A percentile compares a stretch with the other conserved stretches of the same genome.
phyloP scores from a whole-genome alignment of 2,113 vertebrate species.

The Aegypius monachus region DNA sequence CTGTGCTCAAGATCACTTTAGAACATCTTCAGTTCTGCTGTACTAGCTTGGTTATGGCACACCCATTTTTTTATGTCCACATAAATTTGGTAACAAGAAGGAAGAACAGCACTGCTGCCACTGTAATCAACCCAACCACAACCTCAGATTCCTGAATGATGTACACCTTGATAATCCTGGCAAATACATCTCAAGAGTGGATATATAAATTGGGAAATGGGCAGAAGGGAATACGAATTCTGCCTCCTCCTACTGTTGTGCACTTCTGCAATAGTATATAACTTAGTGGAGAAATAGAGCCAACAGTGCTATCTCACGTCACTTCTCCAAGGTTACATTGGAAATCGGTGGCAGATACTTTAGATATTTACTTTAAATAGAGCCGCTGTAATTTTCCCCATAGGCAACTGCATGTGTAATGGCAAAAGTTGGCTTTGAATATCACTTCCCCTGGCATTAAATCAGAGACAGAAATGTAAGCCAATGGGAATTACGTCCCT shows the following conservation, averaged over 20 bases:
- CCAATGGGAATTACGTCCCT: neutral
- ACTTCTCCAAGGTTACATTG: constrained; percentile 60
- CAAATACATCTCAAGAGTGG: neutral
- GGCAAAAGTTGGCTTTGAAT: constrained; percentile 32
- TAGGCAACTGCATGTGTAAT: constrained; percentile 55
- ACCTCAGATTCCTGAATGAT: neutral
- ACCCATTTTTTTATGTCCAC: neutral
- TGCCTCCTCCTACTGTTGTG: neutral
- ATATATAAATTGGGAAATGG: neutral
- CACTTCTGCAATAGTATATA: neutral
- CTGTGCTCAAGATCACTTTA: neutral
- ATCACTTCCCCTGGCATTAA: constrained; percentile 48
- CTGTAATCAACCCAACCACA: neutral
- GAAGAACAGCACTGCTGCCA: neutral
- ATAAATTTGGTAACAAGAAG: neutral
- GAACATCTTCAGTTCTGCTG: neutral
- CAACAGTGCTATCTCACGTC: neutral
- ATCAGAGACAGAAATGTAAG: constrained; percentile 49
- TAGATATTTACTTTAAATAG: constrained; percentile 60
- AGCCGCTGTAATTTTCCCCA: constrained; percentile 42
- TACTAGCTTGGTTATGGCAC: neutral
- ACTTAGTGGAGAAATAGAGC: neutral
- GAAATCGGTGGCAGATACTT: constrained; percentile 13
- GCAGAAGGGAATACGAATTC: neutral
- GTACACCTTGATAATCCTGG: neutral